Percentiles rank a stretch among this genome's conserved stretches.
These are phyloP conservation scores for Dallia pectoralis DNA, from an alignment of 2,797 vertebrate species.

Conservation along the genomic window DNA sequence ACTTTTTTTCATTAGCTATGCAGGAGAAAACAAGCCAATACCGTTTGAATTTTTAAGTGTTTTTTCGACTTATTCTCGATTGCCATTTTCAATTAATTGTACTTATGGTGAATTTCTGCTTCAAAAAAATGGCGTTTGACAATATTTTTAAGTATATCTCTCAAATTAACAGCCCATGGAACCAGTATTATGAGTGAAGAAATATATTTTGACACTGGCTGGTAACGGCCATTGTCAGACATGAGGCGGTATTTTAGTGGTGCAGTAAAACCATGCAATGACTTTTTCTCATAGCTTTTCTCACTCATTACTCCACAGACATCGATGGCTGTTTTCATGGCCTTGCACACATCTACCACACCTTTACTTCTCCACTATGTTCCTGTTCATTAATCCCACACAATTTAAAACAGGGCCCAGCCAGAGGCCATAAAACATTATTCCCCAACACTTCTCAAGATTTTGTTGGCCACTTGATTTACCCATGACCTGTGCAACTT, in stretches of 20 bases:
- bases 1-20: no score
- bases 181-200: background rate
- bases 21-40: no score
- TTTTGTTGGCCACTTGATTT: background rate
- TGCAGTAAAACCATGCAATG: background rate
- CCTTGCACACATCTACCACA: background rate
- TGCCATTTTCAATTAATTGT: no score
- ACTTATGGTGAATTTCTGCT: no score
- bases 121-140: no score
- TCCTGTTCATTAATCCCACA: background rate
- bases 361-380: background rate
- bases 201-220: background rate
- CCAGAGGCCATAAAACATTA: background rate
- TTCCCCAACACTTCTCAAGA: background rate
- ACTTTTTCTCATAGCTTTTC: background rate
- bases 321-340: background rate
- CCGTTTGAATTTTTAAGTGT: no score
- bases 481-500: background rate
- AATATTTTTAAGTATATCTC: no score
- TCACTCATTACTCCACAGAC: background rate
- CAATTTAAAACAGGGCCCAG: background rate
- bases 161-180: no score
- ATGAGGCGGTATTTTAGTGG: background rate
- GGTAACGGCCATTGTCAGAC: background rate
- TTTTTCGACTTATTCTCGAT: no score